Evolutionary conservation across 2,797 vertebrate genomes (phyloP), one percentile per base, ranked within the genome.

Genomic region (Caiman crocodilus): DNA sequence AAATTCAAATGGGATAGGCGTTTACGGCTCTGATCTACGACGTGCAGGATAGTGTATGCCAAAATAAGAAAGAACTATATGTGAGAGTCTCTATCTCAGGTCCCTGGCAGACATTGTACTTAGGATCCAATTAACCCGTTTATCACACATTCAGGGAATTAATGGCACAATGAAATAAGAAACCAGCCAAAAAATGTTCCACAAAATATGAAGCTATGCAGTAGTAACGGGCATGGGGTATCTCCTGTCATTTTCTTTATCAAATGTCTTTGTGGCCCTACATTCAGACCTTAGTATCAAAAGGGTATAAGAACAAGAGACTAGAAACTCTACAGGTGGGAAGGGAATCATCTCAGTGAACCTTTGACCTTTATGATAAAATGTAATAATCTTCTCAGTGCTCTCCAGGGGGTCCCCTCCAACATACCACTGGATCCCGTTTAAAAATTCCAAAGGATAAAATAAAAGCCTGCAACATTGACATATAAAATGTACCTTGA

Each of bases 11-110:
- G 30, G 78, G 64, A 83, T 92, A 95, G 96, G 91, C 95, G 96
- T 96, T 94, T 92, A 85, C 78, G 89, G 95, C 88, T 89, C 80
- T 92, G 90, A 87, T 88, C 88, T 90, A 81, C 88, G 80, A 55
- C n/a, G 74, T 50, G 88, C 91, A 96, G 96, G 93, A 88, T 89
- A 95, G 91, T 81, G 90, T 80, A 28, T 2, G 3, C 4, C 84
- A 90, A 85, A 95, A 94, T 90, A 82, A 91, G 80, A 89, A 69
- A 67, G 85, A 92, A 7, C 64, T 14, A 73, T 18, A 11, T n/a
- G 57, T 89, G 80, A 92, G 58, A 92, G 85, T 76, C 86, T 84
- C 20, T 86, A 90, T 94, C 81, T 95, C 88, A 85, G 87, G 42
- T 50, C 42, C 42, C 42, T 50, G 42, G 42, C 9, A 50, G 42